phyloP scores from a whole-genome alignment of 2,113 vertebrate species.

The Bubo scandiacus region DNA sequence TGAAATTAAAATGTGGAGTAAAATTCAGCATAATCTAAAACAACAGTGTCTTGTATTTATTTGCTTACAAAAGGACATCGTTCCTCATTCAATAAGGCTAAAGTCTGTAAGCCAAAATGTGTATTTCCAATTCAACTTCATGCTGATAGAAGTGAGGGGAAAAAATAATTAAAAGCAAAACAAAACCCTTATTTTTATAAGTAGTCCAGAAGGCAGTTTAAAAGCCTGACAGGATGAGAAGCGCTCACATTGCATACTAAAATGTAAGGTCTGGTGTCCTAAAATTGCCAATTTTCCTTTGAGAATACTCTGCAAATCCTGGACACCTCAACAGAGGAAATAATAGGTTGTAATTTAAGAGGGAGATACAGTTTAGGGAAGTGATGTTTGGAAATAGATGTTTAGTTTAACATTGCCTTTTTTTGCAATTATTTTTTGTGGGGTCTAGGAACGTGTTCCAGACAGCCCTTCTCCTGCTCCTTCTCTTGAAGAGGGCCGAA shows the following conservation, averaged over 20 bases:
- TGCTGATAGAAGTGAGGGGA: background rate
- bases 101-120: background rate
- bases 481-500: conserved; percentile 93
- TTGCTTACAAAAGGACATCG: background rate
- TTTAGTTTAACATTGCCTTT: background rate
- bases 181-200: background rate
- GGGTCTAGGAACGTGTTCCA: conserved; percentile 88
- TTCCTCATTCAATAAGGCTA: background rate
- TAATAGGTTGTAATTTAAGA: background rate
- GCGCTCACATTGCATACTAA: background rate
- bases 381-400: background rate
- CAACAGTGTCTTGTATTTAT: background rate
- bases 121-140: background rate
- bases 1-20: background rate
- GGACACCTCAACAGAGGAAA: background rate
- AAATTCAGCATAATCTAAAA: background rate
- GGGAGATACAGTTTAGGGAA: background rate
- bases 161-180: background rate
- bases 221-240: background rate
- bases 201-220: background rate
- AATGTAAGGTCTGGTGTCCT: background rate
- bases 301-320: background rate
- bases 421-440: background rate
- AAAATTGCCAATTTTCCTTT: background rate
- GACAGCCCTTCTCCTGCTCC: conserved; percentile 97